phyloP scores from a whole-genome alignment of 1,140 invertebrate genomes.

The Rhagoletis zephyria region DNA sequence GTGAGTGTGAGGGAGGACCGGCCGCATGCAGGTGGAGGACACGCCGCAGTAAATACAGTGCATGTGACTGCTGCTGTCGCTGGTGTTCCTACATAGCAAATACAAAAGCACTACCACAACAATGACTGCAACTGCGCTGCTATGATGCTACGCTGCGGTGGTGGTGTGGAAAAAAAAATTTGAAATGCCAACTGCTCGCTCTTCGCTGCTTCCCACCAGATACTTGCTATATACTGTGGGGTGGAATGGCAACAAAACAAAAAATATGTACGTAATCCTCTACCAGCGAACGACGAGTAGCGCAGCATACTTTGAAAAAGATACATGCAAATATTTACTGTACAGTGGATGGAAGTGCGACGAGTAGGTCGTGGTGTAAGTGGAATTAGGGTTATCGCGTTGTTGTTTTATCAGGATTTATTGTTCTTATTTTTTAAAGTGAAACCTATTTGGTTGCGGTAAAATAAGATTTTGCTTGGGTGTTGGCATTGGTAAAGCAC shows the following conservation, averaged over 20 bases:
- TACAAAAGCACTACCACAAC: neutral
- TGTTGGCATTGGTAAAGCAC: too few species aligned
- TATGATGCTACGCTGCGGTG: conserved; percentile 10
- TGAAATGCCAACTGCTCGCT: neutral
- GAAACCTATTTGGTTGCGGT: too few species aligned
- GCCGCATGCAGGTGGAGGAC: neutral
- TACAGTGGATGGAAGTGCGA: neutral
- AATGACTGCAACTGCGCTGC: conserved; percentile 5
- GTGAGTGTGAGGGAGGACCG: too few species aligned
- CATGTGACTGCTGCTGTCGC: neutral
- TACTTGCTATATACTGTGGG: neutral
- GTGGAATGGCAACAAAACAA: conserved; percentile 35
- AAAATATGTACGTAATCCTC: neutral
- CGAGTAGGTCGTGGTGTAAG: neutral
- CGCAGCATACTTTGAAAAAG: conserved; percentile 22
- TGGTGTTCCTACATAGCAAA: neutral
- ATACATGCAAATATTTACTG: conserved; percentile 25
- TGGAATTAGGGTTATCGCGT: neutral
- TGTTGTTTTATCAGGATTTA: too few species aligned
- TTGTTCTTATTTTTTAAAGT: too few species aligned
- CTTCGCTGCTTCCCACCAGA: neutral
- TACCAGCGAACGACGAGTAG: neutral
- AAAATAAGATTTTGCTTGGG: too few species aligned
- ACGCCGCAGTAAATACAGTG: neutral
- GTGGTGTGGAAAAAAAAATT: neutral